Percentiles rank a stretch among this genome's conserved stretches.
phyloP scores from a whole-genome alignment of 2,113 vertebrate species.

The Lonchura striata region DNA sequence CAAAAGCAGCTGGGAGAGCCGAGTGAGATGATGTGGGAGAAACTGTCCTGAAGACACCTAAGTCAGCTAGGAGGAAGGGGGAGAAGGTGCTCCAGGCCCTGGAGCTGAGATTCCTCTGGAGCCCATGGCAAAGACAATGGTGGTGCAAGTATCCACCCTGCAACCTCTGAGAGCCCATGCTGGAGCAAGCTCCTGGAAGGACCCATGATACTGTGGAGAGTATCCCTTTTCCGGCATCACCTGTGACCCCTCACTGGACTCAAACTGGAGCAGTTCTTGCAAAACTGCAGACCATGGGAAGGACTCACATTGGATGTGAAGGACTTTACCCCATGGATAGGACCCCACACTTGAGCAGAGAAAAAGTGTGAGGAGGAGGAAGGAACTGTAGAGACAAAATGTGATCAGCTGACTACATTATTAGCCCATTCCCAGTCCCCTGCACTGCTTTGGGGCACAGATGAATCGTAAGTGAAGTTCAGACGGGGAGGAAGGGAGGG shows the following conservation, averaged over 20 bases:
- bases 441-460: background rate
- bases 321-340: background rate
- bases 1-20: background rate
- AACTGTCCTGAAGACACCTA: background rate
- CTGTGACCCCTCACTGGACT: accelerated
- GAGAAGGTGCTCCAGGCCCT: background rate
- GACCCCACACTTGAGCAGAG: background rate
- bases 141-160: background rate
- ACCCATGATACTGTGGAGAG: background rate
- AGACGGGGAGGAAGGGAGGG: background rate
- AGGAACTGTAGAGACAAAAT: background rate
- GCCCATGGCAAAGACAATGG: background rate
- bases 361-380: background rate
- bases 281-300: background rate
- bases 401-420: background rate
- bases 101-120: background rate
- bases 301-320: background rate
- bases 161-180: background rate
- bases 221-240: background rate
- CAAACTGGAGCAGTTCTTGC: background rate
- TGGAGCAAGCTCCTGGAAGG: background rate
- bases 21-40: background rate
- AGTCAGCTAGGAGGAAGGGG: background rate
- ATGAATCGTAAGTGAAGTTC: background rate
- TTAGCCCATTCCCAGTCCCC: background rate